These are phyloP conservation scores for Ptiloglossa arizonensis DNA, from an alignment of 1,140 invertebrate genomes.

Conservation along the genomic window DNA sequence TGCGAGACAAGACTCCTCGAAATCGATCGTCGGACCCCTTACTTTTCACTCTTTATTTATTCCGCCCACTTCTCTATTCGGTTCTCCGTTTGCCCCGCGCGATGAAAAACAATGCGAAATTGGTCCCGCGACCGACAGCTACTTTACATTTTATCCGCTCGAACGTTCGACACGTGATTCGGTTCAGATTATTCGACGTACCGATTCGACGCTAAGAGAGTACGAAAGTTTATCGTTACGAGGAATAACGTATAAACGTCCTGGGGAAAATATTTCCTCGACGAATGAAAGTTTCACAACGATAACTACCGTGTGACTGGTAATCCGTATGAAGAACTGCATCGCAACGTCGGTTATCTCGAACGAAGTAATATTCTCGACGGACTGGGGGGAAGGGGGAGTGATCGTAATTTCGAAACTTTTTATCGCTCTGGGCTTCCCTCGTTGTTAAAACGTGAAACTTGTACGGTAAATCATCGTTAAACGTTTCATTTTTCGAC, in stretches of 20 bases:
- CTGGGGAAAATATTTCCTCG: background rate
- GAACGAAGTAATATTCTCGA: background rate
- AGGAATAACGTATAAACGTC: background rate
- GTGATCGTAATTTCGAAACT: background rate
- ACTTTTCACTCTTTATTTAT: constrained; percentile 1
- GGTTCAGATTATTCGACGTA: background rate
- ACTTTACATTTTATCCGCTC: background rate
- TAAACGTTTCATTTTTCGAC: no score
- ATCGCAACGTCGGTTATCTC: background rate
- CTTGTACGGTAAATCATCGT: no score
- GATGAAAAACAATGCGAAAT: background rate
- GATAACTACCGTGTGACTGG: background rate
- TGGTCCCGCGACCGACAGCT: background rate
- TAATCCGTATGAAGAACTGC: background rate
- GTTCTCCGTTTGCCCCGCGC: constrained; percentile 22
- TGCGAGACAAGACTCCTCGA: constrained; percentile 1
- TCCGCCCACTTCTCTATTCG: constrained; percentile 23
- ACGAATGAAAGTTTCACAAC: constrained; percentile 12
- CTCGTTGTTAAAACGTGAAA: background rate
- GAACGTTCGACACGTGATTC: background rate
- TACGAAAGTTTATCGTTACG: background rate
- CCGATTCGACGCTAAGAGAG: background rate
- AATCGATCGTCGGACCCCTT: constrained; percentile 35
- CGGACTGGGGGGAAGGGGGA: background rate
- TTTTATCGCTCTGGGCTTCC: background rate